Percentiles rank a stretch among this genome's conserved stretches.
Evolutionary conservation across 2,888 invertebrate genomes (phyloP).

Genomic region (Drymonia ruficornis): DNA sequence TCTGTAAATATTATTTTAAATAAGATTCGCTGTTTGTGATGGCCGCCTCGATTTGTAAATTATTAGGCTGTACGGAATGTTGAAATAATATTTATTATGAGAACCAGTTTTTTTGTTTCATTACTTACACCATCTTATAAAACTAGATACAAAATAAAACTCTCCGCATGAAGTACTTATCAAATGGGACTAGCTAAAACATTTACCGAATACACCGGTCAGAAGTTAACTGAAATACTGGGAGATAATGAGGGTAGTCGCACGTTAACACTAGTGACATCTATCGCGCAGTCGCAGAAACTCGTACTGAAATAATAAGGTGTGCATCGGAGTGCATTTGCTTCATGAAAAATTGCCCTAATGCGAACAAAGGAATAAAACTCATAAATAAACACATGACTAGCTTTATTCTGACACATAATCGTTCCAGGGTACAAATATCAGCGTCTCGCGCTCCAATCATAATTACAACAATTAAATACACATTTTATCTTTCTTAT

Average conservation of each 20-base stretch:
- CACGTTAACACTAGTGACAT: too few species aligned
- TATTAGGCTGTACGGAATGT: slow-evolving; percentile 63
- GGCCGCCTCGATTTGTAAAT: slow-evolving; percentile 58
- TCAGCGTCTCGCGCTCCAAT: slow-evolving; percentile 45
- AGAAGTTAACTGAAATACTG: too few species aligned
- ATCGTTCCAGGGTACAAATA: slow-evolving; percentile 49
- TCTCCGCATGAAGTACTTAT: too few species aligned
- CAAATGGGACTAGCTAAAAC: too few species aligned
- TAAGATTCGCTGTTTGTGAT: slow-evolving; percentile 49
- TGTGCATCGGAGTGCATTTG: too few species aligned
- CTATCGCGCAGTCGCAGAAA: too few species aligned
- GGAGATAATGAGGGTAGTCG: too few species aligned
- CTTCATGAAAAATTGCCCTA: too few species aligned
- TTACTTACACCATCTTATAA: slow-evolving; percentile 18
- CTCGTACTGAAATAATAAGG: too few species aligned
- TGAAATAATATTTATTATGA: slow-evolving; percentile 82
- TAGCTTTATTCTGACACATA: slow-evolving; percentile 79
- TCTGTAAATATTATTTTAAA: slow-evolving; percentile 82
- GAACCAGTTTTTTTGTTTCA: slow-evolving; percentile 57
- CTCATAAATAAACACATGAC: slow-evolving; percentile 76
- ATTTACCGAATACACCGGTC: too few species aligned
- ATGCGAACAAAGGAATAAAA: slow-evolving; percentile 48
- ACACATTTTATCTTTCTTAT: slow-evolving; percentile 44
- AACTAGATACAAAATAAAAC: too few species aligned
- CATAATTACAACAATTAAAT: slow-evolving; percentile 61